phyloP scores from a whole-genome alignment of 2,888 invertebrate species.

The Cremastobaeus sp. region DNA sequence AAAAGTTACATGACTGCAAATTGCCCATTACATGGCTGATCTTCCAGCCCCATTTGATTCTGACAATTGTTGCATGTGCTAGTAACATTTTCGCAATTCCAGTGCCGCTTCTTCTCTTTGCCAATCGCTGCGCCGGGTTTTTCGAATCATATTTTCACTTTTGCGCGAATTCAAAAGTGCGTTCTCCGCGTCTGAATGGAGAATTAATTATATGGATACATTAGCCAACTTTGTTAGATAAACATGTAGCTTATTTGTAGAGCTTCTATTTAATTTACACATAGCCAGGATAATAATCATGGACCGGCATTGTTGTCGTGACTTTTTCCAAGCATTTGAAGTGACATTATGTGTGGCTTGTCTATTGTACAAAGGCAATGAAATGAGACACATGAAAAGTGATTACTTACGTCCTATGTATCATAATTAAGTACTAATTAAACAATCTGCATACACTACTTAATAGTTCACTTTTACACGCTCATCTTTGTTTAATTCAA shows the following conservation, averaged over 20 bases:
- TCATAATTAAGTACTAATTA: slow-evolving; percentile 60
- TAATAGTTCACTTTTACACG: slow-evolving; percentile 67
- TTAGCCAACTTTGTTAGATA: slow-evolving; percentile 47
- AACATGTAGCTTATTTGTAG: slow-evolving; percentile 44
- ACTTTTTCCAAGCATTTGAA: slow-evolving; percentile 50
- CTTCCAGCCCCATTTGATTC: no score
- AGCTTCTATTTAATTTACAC: slow-evolving; percentile 50
- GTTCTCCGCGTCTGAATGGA: no score
- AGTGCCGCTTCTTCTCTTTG: no score
- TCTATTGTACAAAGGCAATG: slow-evolving; percentile 57
- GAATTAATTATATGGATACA: slow-evolving; percentile 29
- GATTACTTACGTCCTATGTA: slow-evolving; percentile 55
- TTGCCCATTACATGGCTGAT: no score
- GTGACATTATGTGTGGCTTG: slow-evolving; percentile 44
- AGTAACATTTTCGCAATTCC: no score
- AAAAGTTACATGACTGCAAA: slow-evolving; percentile 8
- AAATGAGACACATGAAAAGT: slow-evolving; percentile 58
- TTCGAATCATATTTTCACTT: no score
- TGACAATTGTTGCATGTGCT: no score
- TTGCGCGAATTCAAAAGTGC: no score
- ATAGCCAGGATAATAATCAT: slow-evolving; percentile 40
- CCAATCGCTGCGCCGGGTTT: no score
- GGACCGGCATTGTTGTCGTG: slow-evolving; percentile 39
- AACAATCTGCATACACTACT: slow-evolving; percentile 64
- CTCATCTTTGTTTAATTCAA: slow-evolving; percentile 66